Percentiles rank a stretch among this genome's conserved stretches.
phyloP scores from a whole-genome alignment of 1,140 invertebrate species.

The Thaumetopoea pityocampa region DNA sequence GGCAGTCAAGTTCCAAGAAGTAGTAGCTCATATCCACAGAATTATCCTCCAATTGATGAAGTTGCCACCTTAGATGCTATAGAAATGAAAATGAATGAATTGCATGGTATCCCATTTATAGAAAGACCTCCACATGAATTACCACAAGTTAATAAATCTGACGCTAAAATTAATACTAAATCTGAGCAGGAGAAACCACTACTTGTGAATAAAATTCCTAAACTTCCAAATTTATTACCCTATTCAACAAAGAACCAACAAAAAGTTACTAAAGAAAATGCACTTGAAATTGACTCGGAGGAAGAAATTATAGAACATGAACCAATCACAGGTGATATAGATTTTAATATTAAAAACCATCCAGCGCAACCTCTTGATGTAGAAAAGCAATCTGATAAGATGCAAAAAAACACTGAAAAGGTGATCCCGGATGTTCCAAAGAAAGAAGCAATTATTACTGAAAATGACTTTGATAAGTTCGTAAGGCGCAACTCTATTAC shows the following conservation, averaged over 20 bases:
- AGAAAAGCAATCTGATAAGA: conserved; percentile 21
- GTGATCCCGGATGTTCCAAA: conserved; percentile 15
- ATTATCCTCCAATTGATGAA: conserved; percentile 18
- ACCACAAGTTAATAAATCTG: conserved; percentile 28
- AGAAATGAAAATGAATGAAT: conserved; percentile 67
- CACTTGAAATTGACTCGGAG: conserved; percentile 44
- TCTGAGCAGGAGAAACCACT: conserved; percentile 21
- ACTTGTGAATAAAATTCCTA: conserved; percentile 25
- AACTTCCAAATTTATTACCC: conserved; percentile 36
- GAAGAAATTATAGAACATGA: conserved; percentile 64
- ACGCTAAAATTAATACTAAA: conserved; percentile 23
- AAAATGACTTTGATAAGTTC: conserved; percentile 73
- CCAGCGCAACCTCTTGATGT: conserved; percentile 20
- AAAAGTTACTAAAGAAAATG: conserved; percentile 30
- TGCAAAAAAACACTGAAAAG: conserved; percentile 19
- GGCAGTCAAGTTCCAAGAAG: conserved; percentile 22
- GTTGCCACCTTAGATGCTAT: conserved; percentile 50
- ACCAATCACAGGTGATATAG: conserved; percentile 57
- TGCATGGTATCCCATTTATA: conserved; percentile 56
- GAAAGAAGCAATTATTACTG: conserved; percentile 49
- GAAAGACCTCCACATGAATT: conserved; percentile 50
- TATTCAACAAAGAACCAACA: conserved; percentile 35
- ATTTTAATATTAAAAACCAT: conserved; percentile 31
- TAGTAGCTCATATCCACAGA: conserved; percentile 5
- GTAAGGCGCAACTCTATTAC: conserved; percentile 64